These are phyloP conservation scores for Camelus bactrianus DNA, from an alignment of 2,113 vertebrate genomes.

Conservation along the genomic window DNA sequence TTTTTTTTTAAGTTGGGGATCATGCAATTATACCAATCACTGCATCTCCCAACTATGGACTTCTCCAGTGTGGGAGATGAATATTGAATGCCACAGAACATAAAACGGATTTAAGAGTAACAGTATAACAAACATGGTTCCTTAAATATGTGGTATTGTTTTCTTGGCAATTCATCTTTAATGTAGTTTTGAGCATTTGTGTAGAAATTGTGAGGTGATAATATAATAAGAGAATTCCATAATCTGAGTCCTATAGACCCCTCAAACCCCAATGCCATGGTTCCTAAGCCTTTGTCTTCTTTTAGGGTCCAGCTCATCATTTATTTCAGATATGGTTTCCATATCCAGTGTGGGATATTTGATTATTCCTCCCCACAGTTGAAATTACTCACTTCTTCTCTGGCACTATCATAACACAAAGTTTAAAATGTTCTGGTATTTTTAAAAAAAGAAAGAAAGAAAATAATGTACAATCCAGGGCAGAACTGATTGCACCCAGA, in stretches of 20 bases:
- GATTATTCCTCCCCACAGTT: background rate
- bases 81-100: background rate
- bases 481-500: background rate
- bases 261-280: too few species aligned
- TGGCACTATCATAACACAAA: background rate
- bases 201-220: background rate
- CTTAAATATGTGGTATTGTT: background rate
- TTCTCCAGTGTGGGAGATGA: background rate
- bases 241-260: background rate
- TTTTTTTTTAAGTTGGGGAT: background rate
- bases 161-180: conserved; percentile 28
- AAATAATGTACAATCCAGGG: background rate
- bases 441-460: background rate
- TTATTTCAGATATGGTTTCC: background rate
- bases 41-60: background rate
- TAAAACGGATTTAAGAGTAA: conserved; percentile 24
- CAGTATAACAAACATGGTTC: background rate
- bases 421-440: background rate
- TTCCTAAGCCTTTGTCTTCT: background rate
- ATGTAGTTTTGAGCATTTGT: background rate
- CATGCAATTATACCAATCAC: background rate
- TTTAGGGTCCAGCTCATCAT: background rate
- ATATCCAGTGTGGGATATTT: background rate
- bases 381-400: background rate
- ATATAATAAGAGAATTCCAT: background rate